Evolutionary conservation across 1,140 invertebrate genomes (phyloP).

Genomic region (Atta cephalotes): DNA sequence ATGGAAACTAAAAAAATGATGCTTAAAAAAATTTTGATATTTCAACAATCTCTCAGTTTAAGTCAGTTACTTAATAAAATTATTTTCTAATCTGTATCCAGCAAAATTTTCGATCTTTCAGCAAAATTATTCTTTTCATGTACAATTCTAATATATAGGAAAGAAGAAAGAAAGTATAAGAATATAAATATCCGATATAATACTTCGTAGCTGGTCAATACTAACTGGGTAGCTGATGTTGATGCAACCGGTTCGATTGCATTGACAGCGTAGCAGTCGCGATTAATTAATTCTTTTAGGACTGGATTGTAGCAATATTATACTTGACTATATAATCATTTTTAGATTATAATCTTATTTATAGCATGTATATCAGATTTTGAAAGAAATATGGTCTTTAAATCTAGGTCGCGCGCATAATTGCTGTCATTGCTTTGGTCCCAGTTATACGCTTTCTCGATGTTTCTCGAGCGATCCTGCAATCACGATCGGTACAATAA

Average conservation of each 20-base stretch:
- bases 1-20: no score
- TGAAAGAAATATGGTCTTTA: constrained; percentile 20
- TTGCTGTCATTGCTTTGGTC: constrained; percentile 1
- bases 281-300: constrained; percentile 37
- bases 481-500: constrained; percentile 20
- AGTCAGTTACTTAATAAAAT: no score
- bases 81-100: no score
- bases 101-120: no score
- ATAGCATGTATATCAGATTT: neutral
- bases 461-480: constrained; percentile 27
- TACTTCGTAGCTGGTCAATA: neutral
- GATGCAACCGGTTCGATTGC: constrained; percentile 35
- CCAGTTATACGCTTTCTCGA: constrained; percentile 2
- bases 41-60: no score
- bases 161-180: constrained; percentile 12
- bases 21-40: no score
- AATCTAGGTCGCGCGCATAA: constrained; percentile 11
- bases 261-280: neutral
- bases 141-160: neutral
- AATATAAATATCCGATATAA: constrained; percentile 18
- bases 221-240: neutral
- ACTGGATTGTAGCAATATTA: constrained; percentile 1
- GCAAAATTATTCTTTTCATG: no score
- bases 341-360: constrained; percentile 35
- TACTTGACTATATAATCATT: neutral